Conservation (phyloP, 2,797 vertebrate genomes). For the Clamator glandarius region DNA sequence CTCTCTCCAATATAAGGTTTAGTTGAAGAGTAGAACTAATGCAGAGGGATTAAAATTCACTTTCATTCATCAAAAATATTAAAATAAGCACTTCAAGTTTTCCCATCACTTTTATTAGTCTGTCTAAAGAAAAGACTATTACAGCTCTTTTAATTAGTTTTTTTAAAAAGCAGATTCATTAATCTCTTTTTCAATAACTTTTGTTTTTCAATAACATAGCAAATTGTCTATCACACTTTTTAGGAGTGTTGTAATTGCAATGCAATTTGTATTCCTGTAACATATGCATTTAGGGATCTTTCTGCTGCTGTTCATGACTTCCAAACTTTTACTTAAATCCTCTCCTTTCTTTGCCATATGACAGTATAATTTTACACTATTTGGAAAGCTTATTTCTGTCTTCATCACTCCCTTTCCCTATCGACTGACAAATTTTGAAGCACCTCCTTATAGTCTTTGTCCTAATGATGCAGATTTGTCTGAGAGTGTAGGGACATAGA, state of each 20-base stretch:
- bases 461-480: not conserved
- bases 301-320: not conserved
- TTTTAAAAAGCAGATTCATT: not conserved
- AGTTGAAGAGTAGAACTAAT: not conserved
- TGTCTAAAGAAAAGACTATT: not conserved
- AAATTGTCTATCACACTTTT: not conserved
- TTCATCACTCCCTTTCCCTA: not conserved
- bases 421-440: not conserved
- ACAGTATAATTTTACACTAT: not conserved
- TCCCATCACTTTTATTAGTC: not conserved
- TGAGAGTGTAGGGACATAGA: fast-evolving
- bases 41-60: not conserved
- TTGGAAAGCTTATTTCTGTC: not conserved
- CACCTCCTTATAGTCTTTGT: not conserved
- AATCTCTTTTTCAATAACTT: not conserved
- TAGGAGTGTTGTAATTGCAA: not conserved
- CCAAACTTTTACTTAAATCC: not conserved
- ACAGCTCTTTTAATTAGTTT: not conserved
- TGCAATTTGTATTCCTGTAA: not conserved
- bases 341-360: not conserved
- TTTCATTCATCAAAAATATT: not conserved
- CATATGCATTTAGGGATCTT: not conserved
- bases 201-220: not conserved
- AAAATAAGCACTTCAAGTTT: not conserved
- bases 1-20: not conserved